Conservation (phyloP, 2,888 invertebrate genomes). For the Cataglyphis rosenhaueri region DNA sequence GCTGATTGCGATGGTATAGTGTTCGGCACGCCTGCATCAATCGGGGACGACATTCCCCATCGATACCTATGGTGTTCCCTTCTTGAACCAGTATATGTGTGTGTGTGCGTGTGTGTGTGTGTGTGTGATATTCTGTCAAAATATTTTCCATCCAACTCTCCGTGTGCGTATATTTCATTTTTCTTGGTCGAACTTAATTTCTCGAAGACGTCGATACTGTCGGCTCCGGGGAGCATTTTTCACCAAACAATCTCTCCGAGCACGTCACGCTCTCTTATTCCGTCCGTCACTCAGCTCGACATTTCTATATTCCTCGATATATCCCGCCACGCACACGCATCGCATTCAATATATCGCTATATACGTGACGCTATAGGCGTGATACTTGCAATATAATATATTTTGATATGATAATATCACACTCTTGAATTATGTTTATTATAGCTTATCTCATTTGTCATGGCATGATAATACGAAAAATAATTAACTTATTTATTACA, state of each 20-base stretch:
- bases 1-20: slow-evolving; percentile 29
- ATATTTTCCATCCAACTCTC: slow-evolving; percentile 43
- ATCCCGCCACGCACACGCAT: slow-evolving; percentile 11
- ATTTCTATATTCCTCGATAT: slow-evolving; percentile 54
- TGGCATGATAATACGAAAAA: not conserved
- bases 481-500: not conserved
- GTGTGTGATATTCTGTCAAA: slow-evolving; percentile 42
- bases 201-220: slow-evolving; percentile 56
- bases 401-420: not conserved
- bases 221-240: slow-evolving; percentile 55
- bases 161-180: slow-evolving; percentile 48
- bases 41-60: not conserved
- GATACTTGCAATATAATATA: slow-evolving; percentile 14
- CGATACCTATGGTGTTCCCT: slow-evolving; percentile 23
- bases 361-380: not conserved
- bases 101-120: not conserved
- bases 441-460: not conserved
- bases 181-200: slow-evolving; percentile 56
- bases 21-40: slow-evolving; percentile 8
- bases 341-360: not conserved
- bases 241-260: slow-evolving; percentile 52
- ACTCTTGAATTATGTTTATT: not conserved
- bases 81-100: slow-evolving; percentile 10
- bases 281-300: slow-evolving; percentile 41
- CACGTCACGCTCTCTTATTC: slow-evolving; percentile 49